A percentile compares a stretch with the other conserved stretches of the same genome.
Evolutionary conservation across 2,797 vertebrate species (phyloP).

Genomic region (Ficedula albicollis): DNA sequence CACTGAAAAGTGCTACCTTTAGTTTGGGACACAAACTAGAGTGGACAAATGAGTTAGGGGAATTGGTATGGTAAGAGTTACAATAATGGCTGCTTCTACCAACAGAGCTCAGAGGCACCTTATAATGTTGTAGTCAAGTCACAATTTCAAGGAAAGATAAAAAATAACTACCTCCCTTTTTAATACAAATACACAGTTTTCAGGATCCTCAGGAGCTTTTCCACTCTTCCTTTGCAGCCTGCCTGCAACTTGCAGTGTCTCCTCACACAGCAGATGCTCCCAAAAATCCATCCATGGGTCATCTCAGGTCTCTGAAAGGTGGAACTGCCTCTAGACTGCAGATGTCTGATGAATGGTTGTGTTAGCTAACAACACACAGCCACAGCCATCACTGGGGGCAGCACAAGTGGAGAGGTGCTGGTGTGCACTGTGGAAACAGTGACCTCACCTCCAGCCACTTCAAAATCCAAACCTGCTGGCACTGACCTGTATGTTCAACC

Average conservation of each 20-base stretch:
- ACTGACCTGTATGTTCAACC: background rate
- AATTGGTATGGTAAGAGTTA: background rate
- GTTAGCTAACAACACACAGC: background rate
- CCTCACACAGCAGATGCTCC: background rate
- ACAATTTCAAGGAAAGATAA: background rate
- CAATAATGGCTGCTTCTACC: background rate
- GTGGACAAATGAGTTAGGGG: background rate
- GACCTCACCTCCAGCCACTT: background rate
- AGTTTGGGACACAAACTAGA: background rate
- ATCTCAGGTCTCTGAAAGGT: background rate
- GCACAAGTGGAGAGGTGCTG: rapidly evolving
- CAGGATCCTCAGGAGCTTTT: background rate
- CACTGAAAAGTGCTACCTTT: background rate
- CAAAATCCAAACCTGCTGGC: background rate
- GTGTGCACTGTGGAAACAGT: background rate
- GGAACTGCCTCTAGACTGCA: background rate
- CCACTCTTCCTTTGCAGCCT: background rate
- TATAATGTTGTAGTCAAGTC: background rate
- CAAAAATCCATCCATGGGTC: background rate
- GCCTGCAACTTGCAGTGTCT: background rate
- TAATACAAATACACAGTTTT: background rate
- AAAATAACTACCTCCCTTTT: background rate
- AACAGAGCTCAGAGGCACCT: background rate
- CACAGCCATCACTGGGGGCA: rapidly evolving
- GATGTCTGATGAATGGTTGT: background rate